Conservation (phyloP, 2,113 vertebrate species). For the Periophthalmodon schlosseri region DNA sequence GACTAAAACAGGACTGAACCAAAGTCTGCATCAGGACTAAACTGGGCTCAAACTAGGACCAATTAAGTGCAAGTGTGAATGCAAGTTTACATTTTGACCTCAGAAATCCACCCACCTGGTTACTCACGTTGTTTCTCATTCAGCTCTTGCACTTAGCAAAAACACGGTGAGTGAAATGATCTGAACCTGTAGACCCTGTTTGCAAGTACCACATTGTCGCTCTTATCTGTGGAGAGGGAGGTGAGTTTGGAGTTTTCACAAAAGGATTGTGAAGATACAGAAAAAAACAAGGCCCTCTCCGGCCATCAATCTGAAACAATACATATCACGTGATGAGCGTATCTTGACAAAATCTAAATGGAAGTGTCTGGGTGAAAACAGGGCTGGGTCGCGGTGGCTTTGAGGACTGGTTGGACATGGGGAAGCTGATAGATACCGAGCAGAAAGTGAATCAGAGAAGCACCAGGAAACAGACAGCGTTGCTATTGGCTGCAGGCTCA, state of each 20-base stretch:
- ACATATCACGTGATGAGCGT: slow-evolving; percentile 65
- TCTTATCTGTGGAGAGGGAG: slow-evolving; percentile 43
- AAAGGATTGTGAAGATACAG: slow-evolving; percentile 30
- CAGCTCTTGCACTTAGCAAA: not conserved
- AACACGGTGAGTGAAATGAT: slow-evolving; percentile 17
- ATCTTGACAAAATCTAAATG: slow-evolving; percentile 84
- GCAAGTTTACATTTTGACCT: not conserved
- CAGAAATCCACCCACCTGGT: not conserved
- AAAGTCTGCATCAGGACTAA: too few species aligned
- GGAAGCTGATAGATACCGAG: slow-evolving; percentile 16
- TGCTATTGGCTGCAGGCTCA: slow-evolving; percentile 11
- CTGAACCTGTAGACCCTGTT: slow-evolving; percentile 28
- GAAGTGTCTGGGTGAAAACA: slow-evolving; percentile 69
- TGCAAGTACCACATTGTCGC: slow-evolving; percentile 33
- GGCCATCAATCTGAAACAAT: slow-evolving; percentile 64
- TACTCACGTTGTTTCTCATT: slow-evolving; percentile 4
- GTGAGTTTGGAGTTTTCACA: slow-evolving; percentile 31
- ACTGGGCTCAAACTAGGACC: too few species aligned
- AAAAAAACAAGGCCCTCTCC: slow-evolving; percentile 22
- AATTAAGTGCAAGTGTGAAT: too few species aligned
- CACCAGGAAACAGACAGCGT: slow-evolving; percentile 43
- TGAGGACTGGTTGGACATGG: slow-evolving; percentile 15
- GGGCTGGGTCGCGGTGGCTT: slow-evolving; percentile 43
- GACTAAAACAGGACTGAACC: too few species aligned
- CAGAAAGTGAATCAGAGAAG: slow-evolving; percentile 60